Base-by-base conservation (phyloP, 2,113 vertebrate genomes). In the Hydrochoerus hydrochaeris region DNA sequence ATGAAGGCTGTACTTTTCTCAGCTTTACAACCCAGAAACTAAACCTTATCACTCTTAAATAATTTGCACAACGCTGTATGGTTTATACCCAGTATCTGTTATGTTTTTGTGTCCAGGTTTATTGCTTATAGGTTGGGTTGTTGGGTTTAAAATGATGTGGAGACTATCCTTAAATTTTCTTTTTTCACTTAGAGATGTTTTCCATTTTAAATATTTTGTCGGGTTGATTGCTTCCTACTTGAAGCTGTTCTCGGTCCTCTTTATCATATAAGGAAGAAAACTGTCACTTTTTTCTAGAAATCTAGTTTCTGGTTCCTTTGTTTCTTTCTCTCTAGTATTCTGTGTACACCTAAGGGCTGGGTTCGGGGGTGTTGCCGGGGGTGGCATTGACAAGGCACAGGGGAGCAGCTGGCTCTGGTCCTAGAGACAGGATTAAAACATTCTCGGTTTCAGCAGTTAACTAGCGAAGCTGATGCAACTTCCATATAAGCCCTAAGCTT, bases 381-480 rank as follows among this genome's bases (percentile, higher is more conserved):
- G 62, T 8, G 10, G 62, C 52, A 35, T 2, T 91, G 90, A 65
- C 1, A 0, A 67, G n/a, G 67, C 16, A 32, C 65, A 46, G 58
- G 54, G 32, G n/a, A 80, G 80, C 32, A 75, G 22, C 67, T 95
- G 63, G 54, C 35, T 60, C 28, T 95, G 83, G 26, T 57, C 81
- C 69, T 24, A 69, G 60, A 91, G 80, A 46, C 1, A 17, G n/a
- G 65, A 91, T 63, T 62, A 62, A 88, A 94, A 67, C 38, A 38
- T 78, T 63, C 20, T 84, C 92, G 57, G 38, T 86, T 97, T 95
- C 24, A 65, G 38, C 75, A 22, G 8, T 95, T 94, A 57, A 95
- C 80, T 77, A 60, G 57, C 22, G 95, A 97, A 90, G 95, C 89
- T 95, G 95, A 94, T 93, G 82, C 52, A 95, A 93, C 58, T 60